Base-by-base conservation (phyloP, 2,113 vertebrate genomes). In the Amphilophus citrinellus region DNA sequence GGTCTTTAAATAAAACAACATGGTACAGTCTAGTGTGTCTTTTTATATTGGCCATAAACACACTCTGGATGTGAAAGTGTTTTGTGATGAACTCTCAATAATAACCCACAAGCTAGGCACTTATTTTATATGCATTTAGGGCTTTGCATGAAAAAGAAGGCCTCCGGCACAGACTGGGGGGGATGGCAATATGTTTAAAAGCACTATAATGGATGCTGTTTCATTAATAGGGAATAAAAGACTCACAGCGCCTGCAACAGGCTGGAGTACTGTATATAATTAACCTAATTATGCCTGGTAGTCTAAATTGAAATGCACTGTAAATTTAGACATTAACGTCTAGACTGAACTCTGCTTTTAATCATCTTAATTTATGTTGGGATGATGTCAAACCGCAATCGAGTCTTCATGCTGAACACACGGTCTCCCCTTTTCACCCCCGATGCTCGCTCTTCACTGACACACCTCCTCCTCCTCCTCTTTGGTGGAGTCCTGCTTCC, bases 241-340 rank as follows among this genome's bases (percentile, higher is more conserved):
- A n/a, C 44, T 61, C 37, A 9, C 24, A 75, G 17, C 47, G 32
- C 58, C 9, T n/a, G 20, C 18, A 78, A 84, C 44, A 73, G 59
- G 57, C 83, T 78, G 42, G 47, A 61, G 37, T 47, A 20, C 50
- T 86, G 76, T 68, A 76, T 83, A 22, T 88, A 82, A 89, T 89
- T 87, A 82, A 63, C 84, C 87, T 83, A 79, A 91, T 88, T 87
- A 86, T 84, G 71, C 30, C 57, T 81, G 61, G 8, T 79, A 35
- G 24, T 82, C 84, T 68, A 37, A 50, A 89, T 39, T 62, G 63
- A 79, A 85, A 84, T 27, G 77, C 73, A 65, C 53, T 77, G 66
- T 83, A 59, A 84, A 87, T 83, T 44, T 77, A 86, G 60, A 86
- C 53, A 60, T 61, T 79, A 77, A 82, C 20, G 65, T 87, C 80